Conservation (phyloP, 2,797 vertebrate genomes). For the Oryzias sinensis region DNA sequence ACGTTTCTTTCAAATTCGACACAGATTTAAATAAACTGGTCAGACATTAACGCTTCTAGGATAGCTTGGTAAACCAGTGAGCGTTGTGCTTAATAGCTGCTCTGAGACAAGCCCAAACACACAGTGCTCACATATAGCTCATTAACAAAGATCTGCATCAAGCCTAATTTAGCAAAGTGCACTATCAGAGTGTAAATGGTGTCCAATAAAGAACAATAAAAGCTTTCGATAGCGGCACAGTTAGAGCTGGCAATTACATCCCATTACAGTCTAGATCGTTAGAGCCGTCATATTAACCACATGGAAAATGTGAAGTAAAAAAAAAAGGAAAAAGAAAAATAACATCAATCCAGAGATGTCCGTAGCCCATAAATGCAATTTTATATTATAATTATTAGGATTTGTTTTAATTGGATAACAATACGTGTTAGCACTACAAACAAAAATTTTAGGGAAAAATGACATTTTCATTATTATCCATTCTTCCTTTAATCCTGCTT, state of each 20-base stretch:
- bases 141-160: slow-evolving; percentile 72
- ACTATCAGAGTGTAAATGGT: slow-evolving; percentile 63
- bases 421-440: too few species aligned
- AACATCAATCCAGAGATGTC: slow-evolving; percentile 43
- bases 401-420: slow-evolving; percentile 30
- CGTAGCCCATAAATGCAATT: slow-evolving; percentile 30
- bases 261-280: slow-evolving; percentile 63
- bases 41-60: slow-evolving; percentile 37
- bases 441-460: slow-evolving; percentile 15
- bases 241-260: slow-evolving; percentile 63
- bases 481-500: slow-evolving; percentile 21
- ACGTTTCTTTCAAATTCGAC: slow-evolving; percentile 50
- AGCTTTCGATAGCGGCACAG: slow-evolving; percentile 50
- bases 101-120: slow-evolving; percentile 58
- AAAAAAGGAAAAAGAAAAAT: too few species aligned
- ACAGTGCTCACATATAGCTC: slow-evolving; percentile 54
- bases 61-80: slow-evolving; percentile 40
- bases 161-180: slow-evolving; percentile 66
- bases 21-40: slow-evolving; percentile 57
- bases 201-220: slow-evolving; percentile 73
- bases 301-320: slow-evolving; percentile 63
- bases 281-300: slow-evolving; percentile 64
- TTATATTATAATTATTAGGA: slow-evolving; percentile 37
- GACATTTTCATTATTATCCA: slow-evolving; percentile 7
- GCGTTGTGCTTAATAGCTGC: slow-evolving; percentile 48